A percentile compares a stretch with the other conserved stretches of the same genome.
phyloP scores from a whole-genome alignment of 2,888 invertebrate species.

The Tricholauxania praeusta region DNA sequence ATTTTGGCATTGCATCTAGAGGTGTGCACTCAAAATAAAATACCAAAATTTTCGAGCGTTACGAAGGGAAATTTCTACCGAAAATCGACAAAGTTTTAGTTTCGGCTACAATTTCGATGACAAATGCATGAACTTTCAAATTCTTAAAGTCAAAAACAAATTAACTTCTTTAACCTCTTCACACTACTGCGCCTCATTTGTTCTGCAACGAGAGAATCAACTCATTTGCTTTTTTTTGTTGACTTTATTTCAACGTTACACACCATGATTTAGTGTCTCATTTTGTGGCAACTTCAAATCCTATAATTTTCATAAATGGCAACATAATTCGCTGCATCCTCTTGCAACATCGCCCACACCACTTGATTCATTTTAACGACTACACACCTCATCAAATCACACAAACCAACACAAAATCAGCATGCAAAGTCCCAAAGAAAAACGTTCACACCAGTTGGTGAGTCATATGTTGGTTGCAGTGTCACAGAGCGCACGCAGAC shows the following conservation, averaged over 20 bases:
- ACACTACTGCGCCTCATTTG: no score
- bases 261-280: constrained; percentile 53
- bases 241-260: constrained; percentile 42
- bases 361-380: constrained; percentile 20
- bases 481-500: constrained; percentile 25
- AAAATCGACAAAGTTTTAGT: no score
- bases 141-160: no score
- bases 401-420: constrained; percentile 12
- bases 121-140: no score
- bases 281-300: constrained; percentile 35
- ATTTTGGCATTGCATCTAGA: no score
- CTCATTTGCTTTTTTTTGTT: constrained; percentile 20
- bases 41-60: no score
- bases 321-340: constrained; percentile 51
- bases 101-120: no score
- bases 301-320: constrained; percentile 61
- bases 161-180: no score
- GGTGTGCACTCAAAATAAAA: no score
- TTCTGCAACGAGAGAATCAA: constrained; percentile 18
- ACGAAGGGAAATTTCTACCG: no score
- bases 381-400: constrained; percentile 20
- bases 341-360: constrained; percentile 10
- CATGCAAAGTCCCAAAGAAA: no score
- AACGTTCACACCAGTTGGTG: neutral
- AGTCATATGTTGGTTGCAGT: constrained; percentile 11